These are phyloP conservation scores for Spialia ferax DNA, from an alignment of 2,888 invertebrate species.

Conservation along the genomic window DNA sequence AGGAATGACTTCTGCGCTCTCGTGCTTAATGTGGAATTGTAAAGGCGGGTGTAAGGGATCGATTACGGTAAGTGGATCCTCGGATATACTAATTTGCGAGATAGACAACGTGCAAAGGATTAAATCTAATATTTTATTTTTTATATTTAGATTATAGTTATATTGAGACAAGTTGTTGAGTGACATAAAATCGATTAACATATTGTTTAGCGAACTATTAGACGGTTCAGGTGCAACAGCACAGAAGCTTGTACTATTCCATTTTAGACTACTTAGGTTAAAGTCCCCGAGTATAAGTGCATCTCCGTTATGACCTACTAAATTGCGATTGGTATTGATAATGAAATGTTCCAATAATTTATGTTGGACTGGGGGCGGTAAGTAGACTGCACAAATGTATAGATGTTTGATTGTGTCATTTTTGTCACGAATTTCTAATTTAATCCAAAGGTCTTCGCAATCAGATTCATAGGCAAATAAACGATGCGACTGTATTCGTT, in stretches of 20 bases:
- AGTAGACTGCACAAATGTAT: too few relatives aligned
- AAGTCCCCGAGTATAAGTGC: conserved; percentile 1
- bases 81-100: conserved; percentile 1
- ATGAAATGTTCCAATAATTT: too few relatives aligned
- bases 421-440: too few relatives aligned
- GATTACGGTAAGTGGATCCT: conserved; percentile 2
- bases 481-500: too few relatives aligned
- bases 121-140: not conserved
- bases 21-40: not conserved
- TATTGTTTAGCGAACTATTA: conserved; percentile 32
- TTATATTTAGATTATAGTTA: conserved; percentile 12
- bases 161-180: conserved; percentile 18
- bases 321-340: not conserved
- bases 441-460: too few relatives aligned
- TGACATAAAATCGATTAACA: conserved; percentile 37
- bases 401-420: too few relatives aligned
- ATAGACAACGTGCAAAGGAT: not conserved
- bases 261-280: conserved; percentile 3
- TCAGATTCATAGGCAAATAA: too few relatives aligned
- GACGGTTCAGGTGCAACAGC: conserved; percentile 17
- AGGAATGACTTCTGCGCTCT: not conserved
- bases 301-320: not conserved
- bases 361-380: too few relatives aligned
- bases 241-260: conserved; percentile 7
- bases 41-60: conserved; percentile 2